Evolutionary conservation across 2,113 vertebrate genomes (phyloP), one percentile per base, ranked within the genome.

Genomic region (Pelecanus crispus): DNA sequence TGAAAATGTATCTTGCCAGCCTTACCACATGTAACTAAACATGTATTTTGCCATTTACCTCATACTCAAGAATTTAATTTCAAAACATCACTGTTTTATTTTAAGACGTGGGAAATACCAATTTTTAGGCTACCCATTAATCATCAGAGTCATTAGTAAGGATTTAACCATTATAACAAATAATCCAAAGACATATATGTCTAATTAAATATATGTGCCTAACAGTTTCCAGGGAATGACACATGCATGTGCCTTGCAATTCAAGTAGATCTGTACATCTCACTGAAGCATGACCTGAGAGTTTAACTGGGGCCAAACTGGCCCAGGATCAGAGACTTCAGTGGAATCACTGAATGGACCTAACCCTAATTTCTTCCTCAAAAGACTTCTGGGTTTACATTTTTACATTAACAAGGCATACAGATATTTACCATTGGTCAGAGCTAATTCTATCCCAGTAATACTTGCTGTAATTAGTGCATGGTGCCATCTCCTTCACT

Each of bases 141-240:
- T 95, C 90, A 88, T 73, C 47, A 59, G 26, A 80, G 42, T 67
- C 32, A 47, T 86, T 77, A 88, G 32, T 44, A 78, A 24, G 31
- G 55, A 94, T 50, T 82, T 95, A 92, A 90, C 86, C 67, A 59
- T 86, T 92, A 53, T 22, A 83, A 79, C 25, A 90, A 96, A 93
- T 90, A 96, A 90, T 87, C 28, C 3, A 3, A 74, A 94, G 55
- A 59, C 4, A 0, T 83, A 52, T 53, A 50, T 52, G 19, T 77
- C 47, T 89, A 86, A 96, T 78, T 91, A 89, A 91, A 20, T 31
- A 40, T 49, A 78, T 66, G 34, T 71, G 55, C 44, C 36, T 81
- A 86, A 88, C 65, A 63, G 52, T 94, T 96, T 96, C 58, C 81
- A 84, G 40, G 24, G 56, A 87, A 94, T 85, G 72, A 90, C 44